A percentile compares a stretch with the other conserved stretches of the same genome.
These are phyloP conservation scores for Callorhinus ursinus DNA, from an alignment of 2,113 vertebrate genomes.

Conservation along the genomic window DNA sequence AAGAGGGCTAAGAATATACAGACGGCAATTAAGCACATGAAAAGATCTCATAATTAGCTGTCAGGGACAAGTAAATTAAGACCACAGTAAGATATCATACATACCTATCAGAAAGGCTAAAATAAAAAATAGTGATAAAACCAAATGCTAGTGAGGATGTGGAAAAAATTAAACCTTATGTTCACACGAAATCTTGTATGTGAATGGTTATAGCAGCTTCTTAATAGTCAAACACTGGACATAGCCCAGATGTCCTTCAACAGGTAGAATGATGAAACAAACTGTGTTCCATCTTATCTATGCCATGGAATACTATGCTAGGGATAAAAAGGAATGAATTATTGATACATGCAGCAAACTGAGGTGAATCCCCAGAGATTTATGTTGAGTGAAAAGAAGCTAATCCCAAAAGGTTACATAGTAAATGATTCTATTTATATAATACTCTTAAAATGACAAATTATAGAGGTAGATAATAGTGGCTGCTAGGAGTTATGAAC, in stretches of 20 bases:
- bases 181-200: not conserved
- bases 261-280: not conserved
- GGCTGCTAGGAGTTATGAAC: not conserved
- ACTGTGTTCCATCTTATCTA: not conserved
- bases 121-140: not conserved
- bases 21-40: not conserved
- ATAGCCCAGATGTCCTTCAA: not conserved
- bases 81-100: not conserved
- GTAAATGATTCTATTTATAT: not conserved
- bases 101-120: not conserved
- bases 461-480: not conserved
- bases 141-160: not conserved
- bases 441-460: not conserved
- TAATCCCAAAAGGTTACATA: not conserved
- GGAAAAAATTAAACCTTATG: not conserved
- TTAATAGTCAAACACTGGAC: not conserved
- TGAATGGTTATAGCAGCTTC: not conserved
- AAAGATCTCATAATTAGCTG: not conserved
- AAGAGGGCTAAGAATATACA: not conserved
- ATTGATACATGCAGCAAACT: not conserved
- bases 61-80: not conserved
- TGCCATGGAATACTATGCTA: not conserved
- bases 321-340: not conserved
- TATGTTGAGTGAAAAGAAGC: not conserved
- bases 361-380: not conserved